A percentile compares a stretch with the other conserved stretches of the same genome.
Conservation (phyloP, 2,888 invertebrate genomes). For the Antheraea assamensis region DNA sequence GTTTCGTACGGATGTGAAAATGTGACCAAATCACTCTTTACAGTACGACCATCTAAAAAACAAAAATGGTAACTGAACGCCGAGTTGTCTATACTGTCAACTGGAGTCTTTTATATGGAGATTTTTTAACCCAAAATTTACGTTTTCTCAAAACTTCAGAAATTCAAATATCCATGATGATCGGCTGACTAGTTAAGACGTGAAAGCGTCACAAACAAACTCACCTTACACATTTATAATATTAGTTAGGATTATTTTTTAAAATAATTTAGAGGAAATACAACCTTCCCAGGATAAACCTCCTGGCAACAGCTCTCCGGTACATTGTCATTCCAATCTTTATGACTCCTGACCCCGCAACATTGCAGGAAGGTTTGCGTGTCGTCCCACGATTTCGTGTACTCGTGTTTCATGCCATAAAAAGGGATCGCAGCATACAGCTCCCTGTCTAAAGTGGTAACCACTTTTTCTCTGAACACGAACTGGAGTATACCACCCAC, state of each 20-base stretch:
- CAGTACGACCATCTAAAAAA: too few species aligned
- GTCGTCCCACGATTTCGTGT: constrained; percentile 93
- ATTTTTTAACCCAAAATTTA: too few species aligned
- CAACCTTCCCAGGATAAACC: constrained; percentile 80
- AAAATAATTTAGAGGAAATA: neutral
- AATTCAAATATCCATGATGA: too few species aligned
- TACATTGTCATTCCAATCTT: constrained; percentile 88
- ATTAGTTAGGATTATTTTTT: neutral
- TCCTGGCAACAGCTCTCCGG: constrained; percentile 91
- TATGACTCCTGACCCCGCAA: constrained; percentile 90
- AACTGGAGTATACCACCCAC: constrained; percentile 95
- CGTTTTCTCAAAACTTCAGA: too few species aligned
- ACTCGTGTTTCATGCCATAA: constrained; percentile 86
- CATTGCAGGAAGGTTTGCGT: constrained; percentile 92
- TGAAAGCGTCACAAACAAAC: too few species aligned
- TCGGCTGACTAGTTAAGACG: too few species aligned
- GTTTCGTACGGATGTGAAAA: too few species aligned
- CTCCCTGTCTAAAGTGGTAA: constrained; percentile 88
- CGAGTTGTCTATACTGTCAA: too few species aligned
- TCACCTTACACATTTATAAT: too few species aligned
- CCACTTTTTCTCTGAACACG: constrained; percentile 93
- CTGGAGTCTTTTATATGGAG: too few species aligned
- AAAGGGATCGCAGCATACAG: constrained; percentile 89
- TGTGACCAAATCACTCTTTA: too few species aligned
- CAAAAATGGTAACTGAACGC: too few species aligned